phyloP scores from a whole-genome alignment of 2,113 vertebrate genomes.

The Brachionichthys hirsutus region DNA sequence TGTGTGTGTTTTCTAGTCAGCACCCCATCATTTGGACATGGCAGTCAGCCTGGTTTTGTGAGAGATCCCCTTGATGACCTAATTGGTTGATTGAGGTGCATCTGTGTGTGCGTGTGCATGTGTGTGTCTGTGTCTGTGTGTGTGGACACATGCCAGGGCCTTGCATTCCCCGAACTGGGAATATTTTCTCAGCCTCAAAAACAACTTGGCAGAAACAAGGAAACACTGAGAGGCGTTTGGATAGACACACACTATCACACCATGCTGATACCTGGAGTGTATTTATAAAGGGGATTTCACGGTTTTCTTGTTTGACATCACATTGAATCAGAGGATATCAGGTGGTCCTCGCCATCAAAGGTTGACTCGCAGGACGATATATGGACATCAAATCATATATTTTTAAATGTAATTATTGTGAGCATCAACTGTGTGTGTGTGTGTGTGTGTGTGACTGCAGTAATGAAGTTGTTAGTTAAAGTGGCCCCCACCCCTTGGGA shows the following conservation, averaged over 20 bases:
- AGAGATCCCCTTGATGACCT: constrained; percentile 80
- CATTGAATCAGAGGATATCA: neutral
- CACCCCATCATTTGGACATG: constrained; percentile 71
- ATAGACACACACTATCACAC: constrained; percentile 34
- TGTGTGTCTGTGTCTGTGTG: constrained; percentile 26
- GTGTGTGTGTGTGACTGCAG: constrained; percentile 51
- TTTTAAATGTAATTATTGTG: too few species aligned
- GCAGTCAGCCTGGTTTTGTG: constrained; percentile 77
- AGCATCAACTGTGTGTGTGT: constrained; percentile 46
- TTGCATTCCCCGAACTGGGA: constrained; percentile 66
- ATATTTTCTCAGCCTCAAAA: constrained; percentile 73
- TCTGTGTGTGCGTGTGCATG: constrained; percentile 33
- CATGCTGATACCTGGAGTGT: constrained; percentile 14
- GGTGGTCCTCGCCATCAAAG: neutral
- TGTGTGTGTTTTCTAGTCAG: constrained; percentile 24
- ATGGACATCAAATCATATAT: too few species aligned
- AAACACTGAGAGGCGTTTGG: constrained; percentile 55
- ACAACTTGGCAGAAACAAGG: constrained; percentile 72
- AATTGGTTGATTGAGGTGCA: constrained; percentile 88
- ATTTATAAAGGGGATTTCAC: constrained; percentile 4
- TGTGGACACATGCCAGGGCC: constrained; percentile 39
- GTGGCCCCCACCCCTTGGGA: constrained; percentile 73
- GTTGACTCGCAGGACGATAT: neutral
- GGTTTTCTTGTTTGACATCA: neutral
- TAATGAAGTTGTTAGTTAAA: constrained; percentile 83